Percentiles rank a stretch among this genome's conserved stretches.
These are phyloP conservation scores for Microcebus ravelobensis DNA, from an alignment of 2,113 vertebrate genomes.

Conservation along the genomic window DNA sequence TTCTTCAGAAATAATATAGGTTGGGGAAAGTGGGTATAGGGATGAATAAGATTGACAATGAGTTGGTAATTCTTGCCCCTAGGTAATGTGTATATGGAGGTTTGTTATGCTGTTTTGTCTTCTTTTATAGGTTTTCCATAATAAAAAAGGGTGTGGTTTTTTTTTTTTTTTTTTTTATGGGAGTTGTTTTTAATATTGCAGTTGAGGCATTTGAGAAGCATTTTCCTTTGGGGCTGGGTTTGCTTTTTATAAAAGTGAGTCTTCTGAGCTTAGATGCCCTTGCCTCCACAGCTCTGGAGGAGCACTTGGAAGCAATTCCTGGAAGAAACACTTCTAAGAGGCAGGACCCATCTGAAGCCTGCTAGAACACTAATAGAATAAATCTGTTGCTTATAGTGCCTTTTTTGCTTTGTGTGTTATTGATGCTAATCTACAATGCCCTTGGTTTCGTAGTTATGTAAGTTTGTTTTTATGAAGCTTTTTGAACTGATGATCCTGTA, in stretches of 20 bases:
- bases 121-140: neutral
- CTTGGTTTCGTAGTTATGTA: neutral
- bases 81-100: neutral
- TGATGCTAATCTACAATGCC: neutral
- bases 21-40: neutral
- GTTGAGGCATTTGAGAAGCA: neutral
- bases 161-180: neutral
- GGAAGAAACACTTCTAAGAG: neutral
- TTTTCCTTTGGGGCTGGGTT: neutral
- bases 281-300: accelerated
- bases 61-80: neutral
- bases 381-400: neutral
- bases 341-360: neutral
- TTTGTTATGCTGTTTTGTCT: neutral
- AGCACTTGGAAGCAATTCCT: neutral
- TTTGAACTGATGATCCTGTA: neutral
- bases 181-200: neutral
- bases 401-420: neutral
- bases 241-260: neutral
- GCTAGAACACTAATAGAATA: neutral
- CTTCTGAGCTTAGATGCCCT: neutral
- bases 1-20: neutral
- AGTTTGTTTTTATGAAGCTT: neutral
- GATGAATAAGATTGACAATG: neutral
- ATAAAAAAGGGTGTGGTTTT: neutral